phyloP scores from a whole-genome alignment of 1,140 invertebrate genomes.

The Oncopeltus fasciatus region DNA sequence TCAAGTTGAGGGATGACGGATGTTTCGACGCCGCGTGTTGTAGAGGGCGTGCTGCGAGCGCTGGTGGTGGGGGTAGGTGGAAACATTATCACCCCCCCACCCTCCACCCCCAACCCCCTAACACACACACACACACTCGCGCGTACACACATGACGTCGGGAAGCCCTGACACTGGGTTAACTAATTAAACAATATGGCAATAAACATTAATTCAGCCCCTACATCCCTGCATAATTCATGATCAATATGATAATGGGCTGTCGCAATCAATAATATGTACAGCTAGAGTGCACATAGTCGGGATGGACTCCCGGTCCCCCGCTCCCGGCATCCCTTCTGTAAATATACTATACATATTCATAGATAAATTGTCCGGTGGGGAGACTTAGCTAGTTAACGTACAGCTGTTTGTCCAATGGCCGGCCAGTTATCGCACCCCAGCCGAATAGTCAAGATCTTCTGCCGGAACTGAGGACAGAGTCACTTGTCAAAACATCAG shows the following conservation, averaged over 20 bases:
- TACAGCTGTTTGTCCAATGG: no score
- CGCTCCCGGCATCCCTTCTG: not conserved
- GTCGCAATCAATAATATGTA: conserved; percentile 12
- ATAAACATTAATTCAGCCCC: conserved; percentile 11
- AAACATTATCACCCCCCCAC: not conserved
- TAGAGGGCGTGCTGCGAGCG: not conserved
- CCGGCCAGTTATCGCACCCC: no score
- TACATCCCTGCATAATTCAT: conserved; percentile 1
- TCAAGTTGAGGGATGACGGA: conserved; percentile 2
- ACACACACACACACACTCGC: no score
- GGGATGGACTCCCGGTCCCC: not conserved
- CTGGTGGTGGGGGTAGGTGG: not conserved
- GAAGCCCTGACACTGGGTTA: conserved; percentile 2
- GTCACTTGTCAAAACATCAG: no score
- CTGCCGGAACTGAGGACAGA: no score
- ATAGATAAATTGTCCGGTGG: not conserved
- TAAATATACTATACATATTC: not conserved
- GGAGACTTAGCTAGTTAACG: no score
- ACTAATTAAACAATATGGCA: conserved; percentile 12
- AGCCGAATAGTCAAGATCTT: no score
- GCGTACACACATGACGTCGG: no score
- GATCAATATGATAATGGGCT: conserved; percentile 9
- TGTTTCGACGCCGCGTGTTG: no score
- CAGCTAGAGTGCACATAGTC: not conserved
- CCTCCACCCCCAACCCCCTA: not conserved